Evolutionary conservation across 2,113 vertebrate genomes (phyloP).

Genomic region (Probosciger aterrimus): DNA sequence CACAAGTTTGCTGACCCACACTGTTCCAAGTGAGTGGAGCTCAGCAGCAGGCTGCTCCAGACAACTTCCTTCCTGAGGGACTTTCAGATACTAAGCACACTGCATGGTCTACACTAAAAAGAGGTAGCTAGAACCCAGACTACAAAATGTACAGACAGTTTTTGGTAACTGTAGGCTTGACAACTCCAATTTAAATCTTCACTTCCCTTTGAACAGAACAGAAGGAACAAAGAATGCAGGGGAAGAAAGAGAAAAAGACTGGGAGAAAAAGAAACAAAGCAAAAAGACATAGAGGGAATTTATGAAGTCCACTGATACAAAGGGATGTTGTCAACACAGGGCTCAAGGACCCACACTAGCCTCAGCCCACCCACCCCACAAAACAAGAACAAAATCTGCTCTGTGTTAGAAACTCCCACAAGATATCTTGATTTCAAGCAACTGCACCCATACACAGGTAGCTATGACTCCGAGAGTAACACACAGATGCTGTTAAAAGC

Average conservation of each 20-base stretch:
- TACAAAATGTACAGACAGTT: background rate
- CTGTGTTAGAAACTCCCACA: background rate
- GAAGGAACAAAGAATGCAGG: background rate
- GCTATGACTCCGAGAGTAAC: background rate
- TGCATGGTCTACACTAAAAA: background rate
- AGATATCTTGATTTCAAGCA: background rate
- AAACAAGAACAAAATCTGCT: background rate
- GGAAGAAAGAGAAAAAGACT: background rate
- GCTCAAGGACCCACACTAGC: background rate
- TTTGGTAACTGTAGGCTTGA: background rate
- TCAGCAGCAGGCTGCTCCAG: background rate
- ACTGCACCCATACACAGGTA: background rate
- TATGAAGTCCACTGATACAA: background rate
- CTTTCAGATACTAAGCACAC: background rate
- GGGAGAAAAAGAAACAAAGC: background rate
- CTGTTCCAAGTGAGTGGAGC: background rate
- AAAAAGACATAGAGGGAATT: background rate
- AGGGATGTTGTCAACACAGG: background rate
- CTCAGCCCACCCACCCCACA: background rate
- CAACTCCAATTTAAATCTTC: background rate
- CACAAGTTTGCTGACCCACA: background rate
- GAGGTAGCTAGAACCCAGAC: background rate
- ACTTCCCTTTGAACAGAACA: background rate
- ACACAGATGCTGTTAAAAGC: background rate
- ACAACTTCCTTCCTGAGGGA: background rate